A percentile compares a stretch with the other conserved stretches of the same genome.
Evolutionary conservation across 2,113 vertebrate genomes (phyloP).

Genomic region (Hypomesus transpacificus): DNA sequence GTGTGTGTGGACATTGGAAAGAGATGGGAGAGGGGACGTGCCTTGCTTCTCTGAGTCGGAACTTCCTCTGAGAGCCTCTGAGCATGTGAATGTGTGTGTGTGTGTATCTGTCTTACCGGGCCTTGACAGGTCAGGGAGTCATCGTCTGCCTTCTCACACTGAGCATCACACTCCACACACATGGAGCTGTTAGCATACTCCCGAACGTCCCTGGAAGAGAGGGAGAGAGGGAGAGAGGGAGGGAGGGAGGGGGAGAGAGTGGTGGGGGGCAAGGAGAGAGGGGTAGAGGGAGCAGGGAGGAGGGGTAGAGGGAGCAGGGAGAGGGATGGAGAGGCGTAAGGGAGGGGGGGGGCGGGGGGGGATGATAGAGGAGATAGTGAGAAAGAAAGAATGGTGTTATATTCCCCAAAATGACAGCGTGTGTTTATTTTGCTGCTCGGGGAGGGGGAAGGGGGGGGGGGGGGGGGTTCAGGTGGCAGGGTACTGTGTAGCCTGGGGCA

Average conservation of each 20-base stretch:
- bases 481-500: too few species aligned
- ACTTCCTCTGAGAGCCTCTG: not conserved
- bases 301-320: slow-evolving; percentile 3
- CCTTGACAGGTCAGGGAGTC: slow-evolving; percentile 87
- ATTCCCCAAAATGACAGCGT: not conserved
- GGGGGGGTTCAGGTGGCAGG: too few species aligned
- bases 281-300: slow-evolving; percentile 11
- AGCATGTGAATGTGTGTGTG: not conserved
- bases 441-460: too few species aligned
- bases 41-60: not conserved
- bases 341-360: not conserved
- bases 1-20: too few species aligned
- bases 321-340: slow-evolving; percentile 10
- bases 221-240: slow-evolving; percentile 15
- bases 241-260: slow-evolving; percentile 1
- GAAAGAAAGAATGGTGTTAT: not conserved
- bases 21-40: not conserved
- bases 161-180: slow-evolving; percentile 90
- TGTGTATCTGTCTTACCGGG: slow-evolving; percentile 74
- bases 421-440: not conserved
- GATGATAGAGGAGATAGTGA: not conserved
- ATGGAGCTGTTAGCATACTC: slow-evolving; percentile 91
- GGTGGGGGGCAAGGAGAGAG: not conserved
- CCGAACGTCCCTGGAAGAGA: slow-evolving; percentile 80
- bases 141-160: slow-evolving; percentile 91